These are phyloP conservation scores for Lutjanus campechanus DNA, from an alignment of 2,797 vertebrate species.

Conservation along the genomic window DNA sequence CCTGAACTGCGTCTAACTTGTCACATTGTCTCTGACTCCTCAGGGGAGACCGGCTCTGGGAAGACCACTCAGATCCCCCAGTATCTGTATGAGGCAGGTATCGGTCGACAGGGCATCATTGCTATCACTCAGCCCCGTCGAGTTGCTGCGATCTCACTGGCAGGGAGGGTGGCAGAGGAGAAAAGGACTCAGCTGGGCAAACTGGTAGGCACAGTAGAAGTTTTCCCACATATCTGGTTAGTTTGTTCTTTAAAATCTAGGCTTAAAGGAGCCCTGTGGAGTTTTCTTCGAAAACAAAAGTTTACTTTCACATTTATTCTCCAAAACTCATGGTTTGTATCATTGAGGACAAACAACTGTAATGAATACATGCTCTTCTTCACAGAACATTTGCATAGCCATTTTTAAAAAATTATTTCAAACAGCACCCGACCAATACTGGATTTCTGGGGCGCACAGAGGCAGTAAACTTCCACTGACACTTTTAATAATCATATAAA, in stretches of 20 bases:
- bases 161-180: constrained; percentile 94
- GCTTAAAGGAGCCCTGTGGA: neutral
- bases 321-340: neutral
- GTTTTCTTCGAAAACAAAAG: neutral
- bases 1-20: neutral
- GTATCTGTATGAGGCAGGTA: constrained; percentile 94
- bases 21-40: neutral
- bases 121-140: constrained; percentile 96
- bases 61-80: constrained; percentile 98
- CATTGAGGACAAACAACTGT: no score
- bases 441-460: no score
- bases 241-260: neutral
- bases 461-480: no score
- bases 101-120: constrained; percentile 90
- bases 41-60: constrained; percentile 97
- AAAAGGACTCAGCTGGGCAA: constrained; percentile 93
- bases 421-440: no score
- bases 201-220: constrained; percentile 84
- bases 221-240: no score
- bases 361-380: neutral
- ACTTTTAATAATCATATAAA: no score
- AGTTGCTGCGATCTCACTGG: constrained; percentile 96
- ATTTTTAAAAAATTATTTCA: no score
- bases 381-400: neutral
- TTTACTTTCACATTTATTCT: neutral